These are phyloP conservation scores for Ennomos quercinarius DNA, from an alignment of 2,888 invertebrate genomes.

Conservation along the genomic window DNA sequence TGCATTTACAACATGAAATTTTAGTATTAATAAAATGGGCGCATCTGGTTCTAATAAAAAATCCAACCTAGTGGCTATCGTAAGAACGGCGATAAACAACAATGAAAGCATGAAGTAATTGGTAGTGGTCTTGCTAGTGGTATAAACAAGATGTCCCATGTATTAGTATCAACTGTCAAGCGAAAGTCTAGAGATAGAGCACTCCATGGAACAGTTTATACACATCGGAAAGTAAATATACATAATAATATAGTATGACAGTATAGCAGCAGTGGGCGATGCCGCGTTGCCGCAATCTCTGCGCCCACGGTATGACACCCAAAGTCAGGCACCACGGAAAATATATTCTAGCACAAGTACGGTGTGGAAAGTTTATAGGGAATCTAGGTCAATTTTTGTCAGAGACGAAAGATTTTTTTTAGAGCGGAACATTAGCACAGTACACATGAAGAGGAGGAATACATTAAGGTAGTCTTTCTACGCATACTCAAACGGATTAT, in stretches of 20 bases:
- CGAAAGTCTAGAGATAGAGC: too few species aligned
- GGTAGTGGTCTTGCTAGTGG: background rate
- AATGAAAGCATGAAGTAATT: slow-evolving; percentile 17
- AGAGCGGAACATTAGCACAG: too few species aligned
- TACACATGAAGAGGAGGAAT: too few species aligned
- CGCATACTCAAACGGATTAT: too few species aligned
- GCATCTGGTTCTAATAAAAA: background rate
- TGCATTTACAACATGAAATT: slow-evolving; percentile 20
- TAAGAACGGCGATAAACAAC: background rate
- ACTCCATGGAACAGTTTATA: too few species aligned
- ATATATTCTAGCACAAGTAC: slow-evolving; percentile 48
- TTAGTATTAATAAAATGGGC: slow-evolving; percentile 5
- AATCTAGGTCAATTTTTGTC: background rate
- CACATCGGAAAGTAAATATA: too few species aligned
- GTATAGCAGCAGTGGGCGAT: slow-evolving; percentile 49
- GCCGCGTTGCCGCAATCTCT: slow-evolving; percentile 45
- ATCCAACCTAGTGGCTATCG: slow-evolving; percentile 10
- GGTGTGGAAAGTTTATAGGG: slow-evolving; percentile 8
- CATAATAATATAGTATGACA: too few species aligned
- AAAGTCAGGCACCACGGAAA: slow-evolving; percentile 53
- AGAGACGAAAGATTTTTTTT: background rate
- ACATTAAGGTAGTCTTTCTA: too few species aligned
- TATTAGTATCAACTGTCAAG: too few species aligned
- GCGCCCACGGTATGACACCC: slow-evolving; percentile 58
- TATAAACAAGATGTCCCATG: background rate